phyloP scores from a whole-genome alignment of 2,797 vertebrate genomes.

The Neoniphon sammara region DNA sequence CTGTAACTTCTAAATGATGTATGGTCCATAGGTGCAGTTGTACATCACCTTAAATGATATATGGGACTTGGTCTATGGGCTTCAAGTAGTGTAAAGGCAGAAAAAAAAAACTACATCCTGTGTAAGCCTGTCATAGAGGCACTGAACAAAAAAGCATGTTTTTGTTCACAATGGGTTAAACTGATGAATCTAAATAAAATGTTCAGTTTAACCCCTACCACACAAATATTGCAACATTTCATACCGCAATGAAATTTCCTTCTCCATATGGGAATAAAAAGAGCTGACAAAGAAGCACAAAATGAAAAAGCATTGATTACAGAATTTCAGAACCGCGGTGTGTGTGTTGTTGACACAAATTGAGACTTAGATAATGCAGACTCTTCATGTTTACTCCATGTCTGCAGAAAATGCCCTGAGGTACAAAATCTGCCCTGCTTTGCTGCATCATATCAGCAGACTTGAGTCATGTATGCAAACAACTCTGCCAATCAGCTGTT shows the following conservation, averaged over 20 bases:
- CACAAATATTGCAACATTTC: not conserved
- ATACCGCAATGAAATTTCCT: not conserved
- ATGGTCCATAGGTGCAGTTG: slow-evolving; percentile 25
- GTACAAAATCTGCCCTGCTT: not conserved
- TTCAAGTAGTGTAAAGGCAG: slow-evolving; percentile 31
- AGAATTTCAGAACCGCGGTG: too few relatives aligned
- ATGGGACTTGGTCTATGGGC: slow-evolving; percentile 16
- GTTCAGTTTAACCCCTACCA: not conserved
- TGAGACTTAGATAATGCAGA: too few relatives aligned
- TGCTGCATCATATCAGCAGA: not conserved
- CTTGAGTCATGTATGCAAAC: not conserved
- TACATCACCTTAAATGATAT: slow-evolving; percentile 46
- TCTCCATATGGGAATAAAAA: not conserved
- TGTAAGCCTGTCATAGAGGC: not conserved
- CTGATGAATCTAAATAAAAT: not conserved
- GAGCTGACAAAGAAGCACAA: not conserved
- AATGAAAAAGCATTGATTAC: not conserved
- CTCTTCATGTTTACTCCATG: not conserved
- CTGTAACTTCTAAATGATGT: slow-evolving; percentile 43
- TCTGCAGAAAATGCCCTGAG: not conserved
- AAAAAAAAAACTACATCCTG: slow-evolving; percentile 19
- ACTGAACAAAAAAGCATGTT: not conserved
- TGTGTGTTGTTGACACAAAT: too few relatives aligned
- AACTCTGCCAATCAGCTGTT: not conserved
- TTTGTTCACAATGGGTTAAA: not conserved